These are phyloP conservation scores for Lasioglossum pauxillum DNA, from an alignment of 2,888 invertebrate species.

Conservation along the genomic window DNA sequence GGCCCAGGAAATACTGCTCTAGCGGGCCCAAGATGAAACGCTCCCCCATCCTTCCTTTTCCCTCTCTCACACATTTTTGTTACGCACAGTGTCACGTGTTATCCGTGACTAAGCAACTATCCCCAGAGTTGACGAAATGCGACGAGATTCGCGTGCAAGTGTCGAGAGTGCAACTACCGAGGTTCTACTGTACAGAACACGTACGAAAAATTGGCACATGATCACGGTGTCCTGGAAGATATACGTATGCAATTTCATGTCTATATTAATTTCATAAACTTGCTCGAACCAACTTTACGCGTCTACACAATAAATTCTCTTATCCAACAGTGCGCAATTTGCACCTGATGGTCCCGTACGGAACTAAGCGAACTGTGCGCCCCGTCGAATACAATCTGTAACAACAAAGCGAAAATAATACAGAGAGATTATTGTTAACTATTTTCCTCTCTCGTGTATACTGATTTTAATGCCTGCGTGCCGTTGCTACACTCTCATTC, in stretches of 20 bases:
- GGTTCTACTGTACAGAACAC: no score
- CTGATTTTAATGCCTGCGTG: slow-evolving; percentile 6
- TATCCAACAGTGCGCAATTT: slow-evolving; percentile 38
- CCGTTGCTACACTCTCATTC: no score
- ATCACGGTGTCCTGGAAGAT: not conserved
- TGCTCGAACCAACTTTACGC: slow-evolving; percentile 57
- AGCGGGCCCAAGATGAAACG: no score
- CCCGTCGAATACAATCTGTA: slow-evolving; percentile 32
- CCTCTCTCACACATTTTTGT: no score
- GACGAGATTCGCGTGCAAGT: no score
- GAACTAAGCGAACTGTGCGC: slow-evolving; percentile 8
- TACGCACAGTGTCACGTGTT: no score
- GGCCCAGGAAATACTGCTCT: no score
- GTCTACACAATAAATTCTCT: slow-evolving; percentile 48
- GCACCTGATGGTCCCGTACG: slow-evolving; percentile 10
- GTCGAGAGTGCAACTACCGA: no score
- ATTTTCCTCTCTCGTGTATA: slow-evolving; percentile 8
- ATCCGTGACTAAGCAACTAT: no score
- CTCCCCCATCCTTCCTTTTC: no score
- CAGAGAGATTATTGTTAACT: slow-evolving; percentile 53
- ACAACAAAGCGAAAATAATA: slow-evolving; percentile 12
- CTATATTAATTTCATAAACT: slow-evolving; percentile 61
- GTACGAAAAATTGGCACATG: not conserved
- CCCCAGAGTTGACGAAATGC: no score
- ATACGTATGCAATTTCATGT: slow-evolving; percentile 29